Evolutionary conservation across 2,797 vertebrate genomes (phyloP).

Genomic region (Amblyopsis hoosieri): DNA sequence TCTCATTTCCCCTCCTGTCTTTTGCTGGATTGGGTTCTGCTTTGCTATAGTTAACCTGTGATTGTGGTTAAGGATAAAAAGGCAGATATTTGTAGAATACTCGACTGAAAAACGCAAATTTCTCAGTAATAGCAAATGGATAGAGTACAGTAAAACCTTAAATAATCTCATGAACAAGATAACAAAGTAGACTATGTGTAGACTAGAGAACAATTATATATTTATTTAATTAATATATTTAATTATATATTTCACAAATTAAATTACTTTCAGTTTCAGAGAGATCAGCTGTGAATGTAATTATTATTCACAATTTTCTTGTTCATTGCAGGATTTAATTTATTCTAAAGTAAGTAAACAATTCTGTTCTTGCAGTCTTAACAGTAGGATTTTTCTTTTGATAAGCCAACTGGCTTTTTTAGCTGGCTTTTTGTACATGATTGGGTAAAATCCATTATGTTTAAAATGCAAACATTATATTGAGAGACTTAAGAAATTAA

Average conservation of each 20-base stretch:
- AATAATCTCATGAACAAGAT: slow-evolving; percentile 45
- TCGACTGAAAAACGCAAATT: slow-evolving; percentile 53
- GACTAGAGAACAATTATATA: too few relatives aligned
- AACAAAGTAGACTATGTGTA: background rate
- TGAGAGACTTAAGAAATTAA: slow-evolving; percentile 11
- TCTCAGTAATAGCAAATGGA: slow-evolving; percentile 62
- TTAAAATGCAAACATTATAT: slow-evolving; percentile 30
- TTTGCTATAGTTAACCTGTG: too few relatives aligned
- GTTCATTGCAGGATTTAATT: too few relatives aligned
- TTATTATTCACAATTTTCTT: too few relatives aligned
- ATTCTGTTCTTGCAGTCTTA: slow-evolving; percentile 26
- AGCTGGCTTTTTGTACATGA: slow-evolving; percentile 67
- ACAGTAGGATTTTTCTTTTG: slow-evolving; percentile 50
- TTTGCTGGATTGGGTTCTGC: too few relatives aligned
- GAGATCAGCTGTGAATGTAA: too few relatives aligned
- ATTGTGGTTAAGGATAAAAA: too few relatives aligned
- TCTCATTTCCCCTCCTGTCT: too few relatives aligned
- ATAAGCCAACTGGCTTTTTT: slow-evolving; percentile 49
- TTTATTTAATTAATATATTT: too few relatives aligned
- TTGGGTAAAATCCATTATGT: slow-evolving; percentile 50
- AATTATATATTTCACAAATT: too few relatives aligned
- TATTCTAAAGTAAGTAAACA: too few relatives aligned
- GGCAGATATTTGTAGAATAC: slow-evolving; percentile 64
- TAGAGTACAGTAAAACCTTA: slow-evolving; percentile 1
- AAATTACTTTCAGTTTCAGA: too few relatives aligned